Percentiles rank a stretch among this genome's conserved stretches.
Conservation (phyloP, 2,888 invertebrate species). For the Saturnia pavonia region DNA sequence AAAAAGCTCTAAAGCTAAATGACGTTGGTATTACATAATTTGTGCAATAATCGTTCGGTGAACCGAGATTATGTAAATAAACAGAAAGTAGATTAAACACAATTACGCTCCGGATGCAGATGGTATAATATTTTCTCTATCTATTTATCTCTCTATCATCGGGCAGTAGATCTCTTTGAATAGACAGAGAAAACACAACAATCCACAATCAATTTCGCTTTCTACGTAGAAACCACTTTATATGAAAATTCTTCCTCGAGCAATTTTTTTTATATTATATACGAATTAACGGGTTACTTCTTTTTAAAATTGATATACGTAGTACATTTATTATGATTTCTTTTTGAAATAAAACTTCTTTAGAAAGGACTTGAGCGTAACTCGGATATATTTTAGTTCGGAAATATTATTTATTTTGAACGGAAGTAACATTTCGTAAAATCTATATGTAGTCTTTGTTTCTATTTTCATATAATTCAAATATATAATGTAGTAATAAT, state of each 20-base stretch:
- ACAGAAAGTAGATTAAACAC: conserved; percentile 9
- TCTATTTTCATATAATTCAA: too few species aligned
- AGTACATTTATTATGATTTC: not conserved
- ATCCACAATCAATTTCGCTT: conserved; percentile 1
- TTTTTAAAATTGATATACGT: not conserved
- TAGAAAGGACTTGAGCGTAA: too few species aligned
- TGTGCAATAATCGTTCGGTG: conserved; percentile 19
- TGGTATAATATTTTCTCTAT: conserved; percentile 3
- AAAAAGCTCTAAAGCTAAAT: not conserved
- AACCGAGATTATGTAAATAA: conserved; percentile 17
- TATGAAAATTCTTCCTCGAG: not conserved
- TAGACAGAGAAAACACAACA: conserved; percentile 2
- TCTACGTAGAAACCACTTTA: not conserved
- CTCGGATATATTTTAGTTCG: too few species aligned
- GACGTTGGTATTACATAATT: conserved; percentile 17
- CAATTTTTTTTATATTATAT: not conserved
- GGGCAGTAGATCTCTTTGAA: conserved; percentile 1
- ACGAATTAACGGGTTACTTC: not conserved
- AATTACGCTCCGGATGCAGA: conserved; percentile 12
- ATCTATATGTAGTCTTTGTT: too few species aligned
- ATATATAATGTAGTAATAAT: too few species aligned
- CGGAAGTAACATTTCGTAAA: too few species aligned
- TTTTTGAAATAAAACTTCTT: not conserved
- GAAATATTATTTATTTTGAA: too few species aligned
- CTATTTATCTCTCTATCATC: conserved; percentile 11